These are phyloP conservation scores for Psephotus haematonotus DNA, from an alignment of 2,113 vertebrate species.

Conservation along the genomic window DNA sequence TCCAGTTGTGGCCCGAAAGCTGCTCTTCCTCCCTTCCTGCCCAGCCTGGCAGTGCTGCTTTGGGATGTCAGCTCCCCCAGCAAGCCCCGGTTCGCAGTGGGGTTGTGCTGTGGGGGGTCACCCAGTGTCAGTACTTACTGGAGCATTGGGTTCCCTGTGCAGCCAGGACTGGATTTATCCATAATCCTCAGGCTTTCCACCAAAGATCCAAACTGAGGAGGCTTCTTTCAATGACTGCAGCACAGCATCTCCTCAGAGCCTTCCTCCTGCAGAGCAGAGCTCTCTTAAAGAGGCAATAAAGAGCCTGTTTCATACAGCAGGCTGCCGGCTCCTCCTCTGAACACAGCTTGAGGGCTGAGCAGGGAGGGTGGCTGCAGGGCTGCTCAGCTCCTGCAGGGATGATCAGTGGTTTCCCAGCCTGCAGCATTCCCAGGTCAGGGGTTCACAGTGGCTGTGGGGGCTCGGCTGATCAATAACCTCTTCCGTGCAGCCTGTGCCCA, in stretches of 20 bases:
- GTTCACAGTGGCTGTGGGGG: rapidly evolving
- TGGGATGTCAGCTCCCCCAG: background rate
- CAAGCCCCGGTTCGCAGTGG: rapidly evolving
- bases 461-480: rapidly evolving
- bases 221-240: background rate
- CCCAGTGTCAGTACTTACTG: background rate
- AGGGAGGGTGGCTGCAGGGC: rapidly evolving
- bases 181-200: background rate
- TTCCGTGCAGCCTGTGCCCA: background rate
- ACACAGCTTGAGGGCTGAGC: background rate
- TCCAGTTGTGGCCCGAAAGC: background rate
- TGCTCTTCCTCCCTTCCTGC: background rate
- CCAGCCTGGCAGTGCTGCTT: background rate
- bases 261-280: background rate
- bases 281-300: background rate
- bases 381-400: background rate
- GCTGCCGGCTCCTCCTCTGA: background rate
- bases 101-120: background rate
- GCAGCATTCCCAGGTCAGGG: background rate
- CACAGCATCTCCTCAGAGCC: background rate
- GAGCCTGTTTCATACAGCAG: rapidly evolving
- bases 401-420: background rate
- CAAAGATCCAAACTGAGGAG: background rate
- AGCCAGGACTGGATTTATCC: background rate
- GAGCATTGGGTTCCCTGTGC: background rate